phyloP scores from a whole-genome alignment of 2,113 vertebrate species.

The Pipra filicauda region DNA sequence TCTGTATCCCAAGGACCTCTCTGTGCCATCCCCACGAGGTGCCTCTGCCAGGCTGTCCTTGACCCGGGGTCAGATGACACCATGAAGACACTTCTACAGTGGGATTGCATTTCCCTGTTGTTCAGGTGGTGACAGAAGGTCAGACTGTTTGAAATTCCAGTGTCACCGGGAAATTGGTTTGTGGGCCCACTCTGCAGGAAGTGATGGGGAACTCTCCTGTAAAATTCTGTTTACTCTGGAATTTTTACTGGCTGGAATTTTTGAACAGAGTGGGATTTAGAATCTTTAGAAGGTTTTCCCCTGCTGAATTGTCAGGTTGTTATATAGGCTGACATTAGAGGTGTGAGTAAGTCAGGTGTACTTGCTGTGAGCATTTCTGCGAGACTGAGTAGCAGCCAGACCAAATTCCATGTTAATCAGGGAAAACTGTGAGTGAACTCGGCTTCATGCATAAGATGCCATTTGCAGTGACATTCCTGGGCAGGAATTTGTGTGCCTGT shows the following conservation, averaged over 20 bases:
- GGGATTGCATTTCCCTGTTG: background rate
- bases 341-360: background rate
- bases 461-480: no score
- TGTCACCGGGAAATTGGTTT: background rate
- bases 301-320: background rate
- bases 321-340: background rate
- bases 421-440: background rate
- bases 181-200: background rate
- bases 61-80: background rate
- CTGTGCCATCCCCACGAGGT: background rate
- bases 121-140: background rate
- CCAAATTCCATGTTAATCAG: background rate
- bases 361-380: background rate
- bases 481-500: no score
- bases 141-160: background rate
- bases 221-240: background rate
- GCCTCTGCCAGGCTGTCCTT: background rate
- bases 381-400: background rate
- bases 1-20: accelerated
- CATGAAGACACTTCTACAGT: background rate
- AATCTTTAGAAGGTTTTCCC: background rate
- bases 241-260: background rate
- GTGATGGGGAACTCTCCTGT: background rate
- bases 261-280: background rate
- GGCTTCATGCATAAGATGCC: background rate